Conservation (phyloP, 2,797 vertebrate genomes). For the Miichthys miiuy region DNA sequence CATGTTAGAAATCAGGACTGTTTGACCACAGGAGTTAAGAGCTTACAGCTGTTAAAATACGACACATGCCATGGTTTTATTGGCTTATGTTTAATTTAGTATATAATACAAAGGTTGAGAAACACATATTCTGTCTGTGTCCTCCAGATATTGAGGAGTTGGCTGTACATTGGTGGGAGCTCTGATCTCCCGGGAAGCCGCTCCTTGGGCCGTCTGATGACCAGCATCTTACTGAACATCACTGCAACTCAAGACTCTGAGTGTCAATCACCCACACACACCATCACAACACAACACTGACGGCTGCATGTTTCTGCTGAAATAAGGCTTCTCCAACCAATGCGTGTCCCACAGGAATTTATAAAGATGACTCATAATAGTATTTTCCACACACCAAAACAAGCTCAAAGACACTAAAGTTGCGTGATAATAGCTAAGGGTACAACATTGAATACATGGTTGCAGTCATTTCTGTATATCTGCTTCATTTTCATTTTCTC, state of each 20-base stretch:
- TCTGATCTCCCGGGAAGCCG: conserved; percentile 77
- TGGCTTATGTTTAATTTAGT: neutral
- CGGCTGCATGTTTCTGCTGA: neutral
- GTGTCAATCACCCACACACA: conserved; percentile 51
- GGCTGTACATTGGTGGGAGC: conserved; percentile 72
- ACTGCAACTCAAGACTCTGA: conserved; percentile 71
- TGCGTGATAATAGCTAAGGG: no score
- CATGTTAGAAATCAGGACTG: neutral
- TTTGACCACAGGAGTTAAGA: neutral
- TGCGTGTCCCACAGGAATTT: no score
- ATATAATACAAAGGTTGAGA: neutral
- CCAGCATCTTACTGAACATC: conserved; percentile 60
- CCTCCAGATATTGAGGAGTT: conserved; percentile 71
- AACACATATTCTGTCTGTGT: conserved; percentile 7
- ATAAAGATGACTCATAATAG: neutral
- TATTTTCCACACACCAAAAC: no score
- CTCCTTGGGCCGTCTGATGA: conserved; percentile 63
- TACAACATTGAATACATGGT: no score
- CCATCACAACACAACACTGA: neutral
- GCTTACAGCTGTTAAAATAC: neutral
- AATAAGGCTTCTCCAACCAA: neutral
- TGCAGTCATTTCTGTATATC: no score
- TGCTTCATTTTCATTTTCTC: no score
- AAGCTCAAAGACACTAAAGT: no score
- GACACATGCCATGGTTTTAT: neutral